Base-by-base conservation (phyloP, 2,888 invertebrate genomes). In the Abscondita cerata region DNA sequence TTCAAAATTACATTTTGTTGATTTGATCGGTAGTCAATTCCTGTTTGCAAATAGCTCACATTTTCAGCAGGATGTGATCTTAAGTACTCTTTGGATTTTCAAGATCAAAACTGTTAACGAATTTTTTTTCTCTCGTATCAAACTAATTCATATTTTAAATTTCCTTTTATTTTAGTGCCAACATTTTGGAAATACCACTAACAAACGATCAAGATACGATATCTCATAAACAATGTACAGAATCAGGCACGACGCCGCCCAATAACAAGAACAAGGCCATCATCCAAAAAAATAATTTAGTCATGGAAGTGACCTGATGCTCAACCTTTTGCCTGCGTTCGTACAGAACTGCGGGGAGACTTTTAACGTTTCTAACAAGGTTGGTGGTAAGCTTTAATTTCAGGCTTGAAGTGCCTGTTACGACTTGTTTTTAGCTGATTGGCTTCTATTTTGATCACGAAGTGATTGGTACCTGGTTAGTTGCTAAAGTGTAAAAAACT, bases 261-360 rank as follows among this genome's bases (percentile, higher is more conserved):
- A 76, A 76, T 72, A 78, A 76, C 69, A 74, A 73, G 62, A 73
- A 75, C 68, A 83, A 82, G 70, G 78, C 78, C 70, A 81, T 83
- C 70, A 82, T 83, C 69, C 80, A 82, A 71, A 83, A 84, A 75
- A 85, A 83, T 78, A 82, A 83, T 73, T 78, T 85, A 67, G 84
- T 84, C 70, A 85, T 85, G 85, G 85, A 85, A 82, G 85, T 85
- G 80, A 85, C 85, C 82, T 85, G 85, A 85, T 85, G 84, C 72
- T 73, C 74, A 74, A 73, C 72, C 61, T 65, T 64, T 48, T 69
- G 68, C 76, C 76, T 73, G 75, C 70, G 69, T 64, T 55, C 52
- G 41, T 34, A 36, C 11, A 46, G 5, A 48, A 53, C 52, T 59
- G 57, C 65, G 57, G 69, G 69, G 59, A 64, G 64, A 58, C 36